Evolutionary conservation across 2,797 vertebrate genomes (phyloP), one percentile per base, ranked within the genome.

Genomic region (Lerista edwardsae): DNA sequence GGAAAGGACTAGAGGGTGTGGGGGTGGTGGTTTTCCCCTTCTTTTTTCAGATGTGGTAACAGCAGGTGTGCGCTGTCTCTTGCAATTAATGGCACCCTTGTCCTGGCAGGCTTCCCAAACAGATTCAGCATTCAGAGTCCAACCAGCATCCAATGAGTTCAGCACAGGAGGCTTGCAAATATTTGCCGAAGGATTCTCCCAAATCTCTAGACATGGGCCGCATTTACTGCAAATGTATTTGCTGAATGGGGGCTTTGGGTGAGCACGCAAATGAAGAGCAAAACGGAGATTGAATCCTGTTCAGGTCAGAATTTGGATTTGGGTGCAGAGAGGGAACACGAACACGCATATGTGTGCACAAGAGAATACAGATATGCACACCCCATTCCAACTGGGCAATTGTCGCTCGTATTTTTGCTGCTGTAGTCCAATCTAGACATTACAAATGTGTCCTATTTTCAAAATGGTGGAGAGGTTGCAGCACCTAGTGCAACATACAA

Each of bases 181-280:
- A 94, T 93, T 94, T 93, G 90, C 90, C 74, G 73, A 59, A 89
- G 90, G 91, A 88, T 89, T 91, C 90, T 76, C 90, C 87, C 86
- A 87, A 92, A 90, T 91, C 91, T 90, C 89, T 67, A 61, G 85
- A 85, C 87, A 84, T 0, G 0, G 79, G 83, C 76, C 15, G 19
- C 1, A 3, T 86, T 64, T 6, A 0, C 90, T 83, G 91, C 88
- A 90, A 87, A 92, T 91, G 82, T 92, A 85, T 94, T 94, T 92
- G 92, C 92, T 69, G 51, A 92, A 83, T 25, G 0, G 23, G 69
- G 83, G 82, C 79, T 85, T 87, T 27, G 67, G 0, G 0, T 72
- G 90, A 71, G 87, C 90, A 89, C 86, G 84, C 84, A 93, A 92
- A 88, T 1, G 83, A 79, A 84, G 89, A 91, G 75, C 51, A 76